phyloP scores from a whole-genome alignment of 2,888 invertebrate species.

The Chymomyza fuscimana region DNA sequence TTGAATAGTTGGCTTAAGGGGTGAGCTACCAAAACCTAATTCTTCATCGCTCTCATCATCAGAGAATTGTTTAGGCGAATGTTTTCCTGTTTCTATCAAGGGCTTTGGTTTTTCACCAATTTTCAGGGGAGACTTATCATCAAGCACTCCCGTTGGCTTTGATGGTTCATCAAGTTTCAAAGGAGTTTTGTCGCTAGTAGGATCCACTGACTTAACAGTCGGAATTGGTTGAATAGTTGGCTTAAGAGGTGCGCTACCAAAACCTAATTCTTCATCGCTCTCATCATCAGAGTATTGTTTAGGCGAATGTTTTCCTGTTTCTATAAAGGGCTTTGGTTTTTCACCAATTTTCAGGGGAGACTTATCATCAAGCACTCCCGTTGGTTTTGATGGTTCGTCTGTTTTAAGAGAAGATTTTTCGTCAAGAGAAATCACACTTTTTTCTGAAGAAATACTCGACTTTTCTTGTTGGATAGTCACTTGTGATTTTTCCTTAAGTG shows the following conservation, averaged over 20 bases:
- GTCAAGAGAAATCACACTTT: no score
- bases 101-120: constrained; percentile 1
- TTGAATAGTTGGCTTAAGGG: background rate
- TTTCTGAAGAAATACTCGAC: no score
- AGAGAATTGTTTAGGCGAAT: background rate
- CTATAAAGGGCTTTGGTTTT: background rate
- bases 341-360: background rate
- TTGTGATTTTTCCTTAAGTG: no score
- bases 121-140: background rate
- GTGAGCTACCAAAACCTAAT: background rate
- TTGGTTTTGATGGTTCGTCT: no score
- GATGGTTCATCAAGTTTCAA: constrained; percentile 27
- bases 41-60: constrained; percentile 8
- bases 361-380: background rate
- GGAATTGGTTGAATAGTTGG: background rate
- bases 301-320: background rate
- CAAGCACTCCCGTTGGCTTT: background rate
- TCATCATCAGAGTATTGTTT: background rate
- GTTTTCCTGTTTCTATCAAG: background rate
- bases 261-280: constrained; percentile 1
- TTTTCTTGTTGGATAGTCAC: no score
- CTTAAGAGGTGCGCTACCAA: background rate
- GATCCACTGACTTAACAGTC: background rate
- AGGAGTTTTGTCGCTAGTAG: constrained; percentile 21
- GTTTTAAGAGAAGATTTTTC: no score